These are phyloP conservation scores for Antennarius striatus DNA, from an alignment of 2,113 vertebrate species.

Conservation along the genomic window DNA sequence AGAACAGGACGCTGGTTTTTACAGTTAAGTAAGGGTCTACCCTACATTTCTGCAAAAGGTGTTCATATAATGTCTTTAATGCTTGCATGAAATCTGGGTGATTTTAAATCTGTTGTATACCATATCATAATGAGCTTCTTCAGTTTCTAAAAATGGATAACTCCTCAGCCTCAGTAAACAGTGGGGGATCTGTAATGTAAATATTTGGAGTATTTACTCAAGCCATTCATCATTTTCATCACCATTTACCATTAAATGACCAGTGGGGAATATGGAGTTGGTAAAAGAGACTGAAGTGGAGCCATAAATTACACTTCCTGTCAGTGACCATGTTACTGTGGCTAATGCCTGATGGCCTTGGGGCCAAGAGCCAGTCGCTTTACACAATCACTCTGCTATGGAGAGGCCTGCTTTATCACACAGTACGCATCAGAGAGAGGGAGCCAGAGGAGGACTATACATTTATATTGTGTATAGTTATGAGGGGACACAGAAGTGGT, in stretches of 20 bases:
- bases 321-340: conserved; percentile 51
- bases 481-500: not conserved
- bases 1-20: too few relatives aligned
- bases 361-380: conserved; percentile 29
- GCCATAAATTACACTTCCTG: conserved; percentile 49
- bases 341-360: conserved; percentile 41
- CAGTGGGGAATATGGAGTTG: conserved; percentile 12
- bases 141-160: too few relatives aligned
- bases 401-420: conserved; percentile 39
- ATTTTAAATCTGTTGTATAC: too few relatives aligned
- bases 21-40: too few relatives aligned
- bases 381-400: conserved; percentile 34
- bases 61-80: too few relatives aligned
- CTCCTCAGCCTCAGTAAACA: too few relatives aligned
- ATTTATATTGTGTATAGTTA: conserved; percentile 49
- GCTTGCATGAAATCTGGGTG: too few relatives aligned
- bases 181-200: too few relatives aligned
- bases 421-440: conserved; percentile 18
- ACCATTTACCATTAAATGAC: conserved; percentile 43
- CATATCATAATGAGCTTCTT: too few relatives aligned
- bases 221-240: conserved; percentile 38
- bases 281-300: conserved; percentile 39
- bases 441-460: conserved; percentile 4
- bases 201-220: conserved; percentile 34
- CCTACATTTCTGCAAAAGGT: too few relatives aligned